A percentile compares a stretch with the other conserved stretches of the same genome.
phyloP scores from a whole-genome alignment of 2,797 vertebrate species.

The Eidolon dupreanum region DNA sequence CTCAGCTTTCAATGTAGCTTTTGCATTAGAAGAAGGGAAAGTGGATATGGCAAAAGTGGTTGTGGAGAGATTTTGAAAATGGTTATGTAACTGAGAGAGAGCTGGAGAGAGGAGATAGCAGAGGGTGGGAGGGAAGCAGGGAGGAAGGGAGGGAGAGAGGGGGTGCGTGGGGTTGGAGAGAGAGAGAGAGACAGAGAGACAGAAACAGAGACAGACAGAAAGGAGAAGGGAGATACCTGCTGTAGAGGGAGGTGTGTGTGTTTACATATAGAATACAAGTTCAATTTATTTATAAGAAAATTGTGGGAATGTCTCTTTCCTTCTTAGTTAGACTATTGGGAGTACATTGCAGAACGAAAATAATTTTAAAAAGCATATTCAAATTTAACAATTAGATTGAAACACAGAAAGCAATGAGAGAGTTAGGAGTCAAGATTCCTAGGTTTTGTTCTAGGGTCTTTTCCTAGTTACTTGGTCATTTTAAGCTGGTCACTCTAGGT shows the following conservation, averaged over 20 bases:
- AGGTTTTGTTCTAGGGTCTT: neutral
- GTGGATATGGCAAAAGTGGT: slow-evolving; percentile 37
- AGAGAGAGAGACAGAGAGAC: neutral
- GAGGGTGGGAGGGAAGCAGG: too few species aligned
- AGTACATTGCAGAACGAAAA: neutral
- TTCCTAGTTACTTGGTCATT: neutral
- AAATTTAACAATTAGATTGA: neutral
- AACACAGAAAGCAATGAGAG: neutral
- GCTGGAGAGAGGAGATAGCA: neutral
- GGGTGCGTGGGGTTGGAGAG: neutral
- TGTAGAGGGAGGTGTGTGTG: neutral
- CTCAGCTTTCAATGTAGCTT: slow-evolving; percentile 73
- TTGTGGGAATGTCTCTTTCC: neutral
- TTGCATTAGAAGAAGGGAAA: slow-evolving; percentile 62
- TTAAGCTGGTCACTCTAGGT: neutral
- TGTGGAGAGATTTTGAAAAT: slow-evolving; percentile 55
- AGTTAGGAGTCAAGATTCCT: neutral
- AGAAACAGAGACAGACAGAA: neutral
- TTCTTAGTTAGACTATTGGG: neutral
- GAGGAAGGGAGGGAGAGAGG: neutral
- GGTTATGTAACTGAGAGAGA: neutral
- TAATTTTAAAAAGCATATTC: slow-evolving; percentile 2
- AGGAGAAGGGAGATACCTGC: neutral
- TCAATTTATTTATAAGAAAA: slow-evolving; percentile 16
- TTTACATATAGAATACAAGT: neutral